Base-by-base conservation (phyloP, 2,113 vertebrate species). In the Protomyctophum bolini region DNA sequence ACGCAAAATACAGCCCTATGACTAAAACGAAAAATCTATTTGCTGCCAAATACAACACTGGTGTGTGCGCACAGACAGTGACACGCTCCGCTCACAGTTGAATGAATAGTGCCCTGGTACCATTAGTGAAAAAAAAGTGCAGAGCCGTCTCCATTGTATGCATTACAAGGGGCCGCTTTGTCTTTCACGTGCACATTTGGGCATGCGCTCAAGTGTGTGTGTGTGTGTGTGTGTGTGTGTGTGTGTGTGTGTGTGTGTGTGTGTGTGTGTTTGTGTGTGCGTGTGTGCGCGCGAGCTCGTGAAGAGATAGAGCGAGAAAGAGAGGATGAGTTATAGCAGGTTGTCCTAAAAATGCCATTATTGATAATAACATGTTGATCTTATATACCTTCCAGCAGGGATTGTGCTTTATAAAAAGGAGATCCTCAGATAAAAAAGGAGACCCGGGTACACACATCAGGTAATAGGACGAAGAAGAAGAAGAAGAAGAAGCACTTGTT, bases 61-160 rank as follows among this genome's bases (percentile, higher is more conserved):
- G n/a, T 15, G 59, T 62, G 59, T 14, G 33, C 59, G 45, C n/a
- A n/a, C n/a, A n/a, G n/a, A 21, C 21, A 2, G 21, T 21, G 21
- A 21, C 33, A 62, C 12, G 46, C 10, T 12, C 12, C 8, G 9
- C 8, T 47, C 12, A 62, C 59, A 56, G 45, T 14, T 14, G 68
- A 48, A 73, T 81, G 80, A 89, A 87, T 82, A 29, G 88, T 76
- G 66, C 59, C 87, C 70, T 89, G 89, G 88, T 88, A 89, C 89
- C 74, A 62, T 74, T 80, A 75, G 82, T 83, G 82, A 82, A 73
- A 76, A 58, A 67, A 63, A 67, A 61, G 12, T 80, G 47, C 58
- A 68, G 68, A 70, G 71, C 62, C 70, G 60, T 73, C 82, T 64
- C 78, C 84, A 71, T 85, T 83, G 87, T 87, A 77, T 72, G 59